Conservation (phyloP, 1,140 invertebrate genomes). For the Drosophila arizonae region DNA sequence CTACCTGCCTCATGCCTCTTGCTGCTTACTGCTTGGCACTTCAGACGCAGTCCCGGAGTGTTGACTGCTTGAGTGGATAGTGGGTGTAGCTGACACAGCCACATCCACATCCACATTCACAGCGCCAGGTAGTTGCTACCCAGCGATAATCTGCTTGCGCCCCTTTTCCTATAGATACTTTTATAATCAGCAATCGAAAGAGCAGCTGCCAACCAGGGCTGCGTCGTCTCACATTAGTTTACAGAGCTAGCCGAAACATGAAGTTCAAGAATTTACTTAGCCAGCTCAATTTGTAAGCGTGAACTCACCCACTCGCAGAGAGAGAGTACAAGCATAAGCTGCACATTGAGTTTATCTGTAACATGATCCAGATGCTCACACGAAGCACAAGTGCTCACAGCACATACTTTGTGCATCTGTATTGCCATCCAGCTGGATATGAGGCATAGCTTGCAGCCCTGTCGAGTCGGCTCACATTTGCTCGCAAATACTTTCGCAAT, state of each 20-base stretch:
- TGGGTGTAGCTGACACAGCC: slow-evolving; percentile 15
- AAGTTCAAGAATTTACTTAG: too few relatives aligned
- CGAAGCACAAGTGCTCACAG: too few relatives aligned
- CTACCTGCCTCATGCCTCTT: background rate
- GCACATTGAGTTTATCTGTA: too few relatives aligned
- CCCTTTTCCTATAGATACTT: slow-evolving; percentile 49
- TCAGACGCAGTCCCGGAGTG: slow-evolving; percentile 38
- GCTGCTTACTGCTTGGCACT: slow-evolving; percentile 12
- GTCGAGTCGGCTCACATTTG: slow-evolving; percentile 30
- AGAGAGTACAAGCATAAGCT: too few relatives aligned
- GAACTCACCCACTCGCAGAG: too few relatives aligned
- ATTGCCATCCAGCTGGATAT: background rate
- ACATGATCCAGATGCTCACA: too few relatives aligned
- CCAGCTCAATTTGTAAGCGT: too few relatives aligned
- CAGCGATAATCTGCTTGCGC: slow-evolving; percentile 49
- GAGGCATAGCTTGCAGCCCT: slow-evolving; percentile 30
- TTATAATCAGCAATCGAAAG: slow-evolving; percentile 50
- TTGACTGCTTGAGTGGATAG: slow-evolving; percentile 49
- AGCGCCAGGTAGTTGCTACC: slow-evolving; percentile 39
- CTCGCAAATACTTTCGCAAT: slow-evolving; percentile 57
- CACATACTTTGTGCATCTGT: too few relatives aligned
- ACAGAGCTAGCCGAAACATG: too few relatives aligned
- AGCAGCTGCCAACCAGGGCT: slow-evolving; percentile 42
- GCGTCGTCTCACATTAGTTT: background rate
- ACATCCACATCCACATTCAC: background rate